phyloP scores from a whole-genome alignment of 1,140 invertebrate genomes.

The Matsumurasca onukii region DNA sequence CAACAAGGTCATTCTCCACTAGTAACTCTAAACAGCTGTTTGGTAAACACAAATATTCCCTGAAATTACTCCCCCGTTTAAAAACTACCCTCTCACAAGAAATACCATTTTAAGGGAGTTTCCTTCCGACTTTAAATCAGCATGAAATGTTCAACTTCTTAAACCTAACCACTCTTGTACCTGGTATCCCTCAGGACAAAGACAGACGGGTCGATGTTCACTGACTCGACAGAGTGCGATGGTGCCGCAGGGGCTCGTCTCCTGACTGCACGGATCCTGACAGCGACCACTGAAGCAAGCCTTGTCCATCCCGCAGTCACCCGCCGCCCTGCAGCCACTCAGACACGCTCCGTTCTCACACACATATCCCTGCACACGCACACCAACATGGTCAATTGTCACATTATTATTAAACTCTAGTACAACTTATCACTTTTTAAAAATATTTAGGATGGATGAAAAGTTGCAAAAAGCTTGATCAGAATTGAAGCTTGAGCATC shows the following conservation, averaged over 20 bases:
- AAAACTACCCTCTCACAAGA: too few species aligned
- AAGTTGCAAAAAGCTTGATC: too few species aligned
- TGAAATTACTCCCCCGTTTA: too few species aligned
- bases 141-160: too few species aligned
- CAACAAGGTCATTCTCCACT: too few species aligned
- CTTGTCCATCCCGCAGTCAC: conserved; percentile 76
- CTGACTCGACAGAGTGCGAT: conserved; percentile 74
- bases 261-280: conserved; percentile 67
- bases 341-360: conserved; percentile 64
- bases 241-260: conserved; percentile 62
- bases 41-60: too few species aligned
- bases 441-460: too few species aligned
- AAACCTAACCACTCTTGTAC: too few species aligned
- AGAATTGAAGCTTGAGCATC: too few species aligned
- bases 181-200: conserved; percentile 82
- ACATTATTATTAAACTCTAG: background rate
- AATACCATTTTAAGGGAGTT: too few species aligned
- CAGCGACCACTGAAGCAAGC: conserved; percentile 74
- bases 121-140: too few species aligned
- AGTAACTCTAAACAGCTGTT: too few species aligned
- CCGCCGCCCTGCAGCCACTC: conserved; percentile 73
- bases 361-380: conserved; percentile 54
- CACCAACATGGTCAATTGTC: conserved; percentile 26
- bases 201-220: conserved; percentile 77
- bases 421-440: conserved; percentile 8